Base-by-base conservation (phyloP, 2,888 invertebrate species). In the Steinernema carpocapsae region DNA sequence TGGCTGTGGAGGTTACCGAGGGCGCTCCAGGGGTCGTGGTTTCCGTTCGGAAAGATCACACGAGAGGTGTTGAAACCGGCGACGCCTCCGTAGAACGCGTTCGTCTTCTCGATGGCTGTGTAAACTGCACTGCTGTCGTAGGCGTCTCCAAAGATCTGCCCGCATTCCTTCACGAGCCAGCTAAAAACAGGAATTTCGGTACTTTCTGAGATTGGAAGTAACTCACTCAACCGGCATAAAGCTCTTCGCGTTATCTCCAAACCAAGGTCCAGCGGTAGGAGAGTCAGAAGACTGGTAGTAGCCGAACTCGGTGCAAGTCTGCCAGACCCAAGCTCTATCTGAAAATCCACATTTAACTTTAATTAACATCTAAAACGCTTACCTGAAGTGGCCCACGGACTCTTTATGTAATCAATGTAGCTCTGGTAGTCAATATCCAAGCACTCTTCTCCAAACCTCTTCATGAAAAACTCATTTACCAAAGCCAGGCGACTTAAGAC, bases 281-380 rank as follows among this genome's bases (percentile, higher is more conserved):
- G 77, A 77, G 77, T 92, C 91, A 0, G 95, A 94, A 0, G 94
- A 93, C 90, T 96, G 96, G 88, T 92, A 96, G 88, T 93, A 96
- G 26, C 95, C 96, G 88, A 95, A 96, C 88, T 97, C 96, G 0
- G 93, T 94, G 88, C 96, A 97, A 0, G 95, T 95, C 89, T 96
- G 96, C 88, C 94, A 96, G 76, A 91, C 92, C 96, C 95, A 96
- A 85, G 94, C 94, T 0, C 95, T 92, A 71, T 51, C 74, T 72
- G 88, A 43, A 72, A 73, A 1, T 10, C 3, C 10, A 3, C 10
- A 3, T 3, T 37, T 37, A 37, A n/a, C n/a, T n/a, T 43, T 88
- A n/a, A 3, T 71, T 6, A 24, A 10, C 32, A 71, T 4, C 0
- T 26, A 3, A 24, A 14, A 45, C 12, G n/a, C 37, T 37, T 37